These are phyloP conservation scores for Oceanodroma leucorhoa DNA, from an alignment of 2,797 vertebrate genomes.

Conservation along the genomic window DNA sequence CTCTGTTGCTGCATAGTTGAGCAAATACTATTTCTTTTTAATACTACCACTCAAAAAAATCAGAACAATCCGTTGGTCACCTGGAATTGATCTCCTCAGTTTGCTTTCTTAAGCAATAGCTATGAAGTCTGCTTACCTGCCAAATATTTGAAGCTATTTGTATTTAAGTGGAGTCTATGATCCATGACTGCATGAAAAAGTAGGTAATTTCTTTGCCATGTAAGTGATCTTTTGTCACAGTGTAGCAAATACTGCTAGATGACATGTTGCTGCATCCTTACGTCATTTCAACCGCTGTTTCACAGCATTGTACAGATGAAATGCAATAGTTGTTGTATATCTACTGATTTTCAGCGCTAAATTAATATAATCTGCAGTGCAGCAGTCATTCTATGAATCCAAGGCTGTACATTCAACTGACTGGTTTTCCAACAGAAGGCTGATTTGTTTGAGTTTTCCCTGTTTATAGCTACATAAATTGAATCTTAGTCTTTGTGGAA, in stretches of 20 bases:
- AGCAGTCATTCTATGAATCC: neutral
- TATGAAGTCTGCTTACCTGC: neutral
- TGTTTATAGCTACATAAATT: constrained; percentile 3
- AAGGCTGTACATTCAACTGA: neutral
- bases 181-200: neutral
- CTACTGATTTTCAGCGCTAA: neutral
- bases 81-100: neutral
- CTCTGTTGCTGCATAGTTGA: neutral
- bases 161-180: neutral
- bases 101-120: neutral
- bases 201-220: neutral
- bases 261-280: neutral
- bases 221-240: neutral
- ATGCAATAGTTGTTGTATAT: neutral
- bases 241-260: neutral
- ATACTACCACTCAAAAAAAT: neutral
- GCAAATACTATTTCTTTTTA: neutral
- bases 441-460: neutral
- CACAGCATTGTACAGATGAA: neutral
- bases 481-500: neutral
- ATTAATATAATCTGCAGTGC: constrained; percentile 29
- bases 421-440: neutral
- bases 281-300: constrained; percentile 7
- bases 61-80: neutral
- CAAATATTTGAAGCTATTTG: neutral